A percentile compares a stretch with the other conserved stretches of the same genome.
Evolutionary conservation across 2,888 invertebrate genomes (phyloP).

Genomic region (Artemia sinica): DNA sequence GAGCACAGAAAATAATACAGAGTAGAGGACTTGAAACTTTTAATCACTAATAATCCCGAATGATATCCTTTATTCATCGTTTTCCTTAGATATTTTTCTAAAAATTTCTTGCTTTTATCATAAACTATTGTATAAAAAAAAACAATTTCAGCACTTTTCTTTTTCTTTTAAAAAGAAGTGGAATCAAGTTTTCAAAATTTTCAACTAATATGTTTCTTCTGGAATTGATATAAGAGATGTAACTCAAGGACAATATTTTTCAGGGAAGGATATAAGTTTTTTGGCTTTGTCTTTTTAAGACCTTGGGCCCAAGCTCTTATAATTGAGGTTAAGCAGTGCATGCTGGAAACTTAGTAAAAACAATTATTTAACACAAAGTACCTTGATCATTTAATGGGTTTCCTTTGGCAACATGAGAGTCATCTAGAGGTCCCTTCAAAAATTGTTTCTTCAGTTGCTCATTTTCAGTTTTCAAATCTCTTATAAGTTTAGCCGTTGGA

Average conservation of each 20-base stretch:
- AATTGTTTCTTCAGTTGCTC: constrained; percentile 35
- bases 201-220: not conserved
- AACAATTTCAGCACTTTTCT: too few species aligned
- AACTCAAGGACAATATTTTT: not conserved
- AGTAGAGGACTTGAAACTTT: too few species aligned
- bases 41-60: too few species aligned
- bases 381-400: constrained; percentile 24
- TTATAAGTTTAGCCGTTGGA: constrained; percentile 38
- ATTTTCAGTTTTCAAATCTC: constrained; percentile 40
- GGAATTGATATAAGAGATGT: not conserved
- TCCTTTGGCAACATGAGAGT: constrained; percentile 24
- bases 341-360: constrained; percentile 14
- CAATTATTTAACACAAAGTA: constrained; percentile 16
- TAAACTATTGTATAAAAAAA: too few species aligned
- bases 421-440: constrained; percentile 28
- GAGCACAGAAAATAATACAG: too few species aligned
- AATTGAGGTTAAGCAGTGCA: not conserved
- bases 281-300: not conserved
- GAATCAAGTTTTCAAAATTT: too few species aligned
- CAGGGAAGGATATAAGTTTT: not conserved
- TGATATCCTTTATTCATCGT: too few species aligned
- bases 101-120: too few species aligned
- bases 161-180: too few species aligned
- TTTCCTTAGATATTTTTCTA: too few species aligned
- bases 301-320: not conserved